Conservation (phyloP, 2,113 vertebrate species). For the Brachirus orientalis region DNA sequence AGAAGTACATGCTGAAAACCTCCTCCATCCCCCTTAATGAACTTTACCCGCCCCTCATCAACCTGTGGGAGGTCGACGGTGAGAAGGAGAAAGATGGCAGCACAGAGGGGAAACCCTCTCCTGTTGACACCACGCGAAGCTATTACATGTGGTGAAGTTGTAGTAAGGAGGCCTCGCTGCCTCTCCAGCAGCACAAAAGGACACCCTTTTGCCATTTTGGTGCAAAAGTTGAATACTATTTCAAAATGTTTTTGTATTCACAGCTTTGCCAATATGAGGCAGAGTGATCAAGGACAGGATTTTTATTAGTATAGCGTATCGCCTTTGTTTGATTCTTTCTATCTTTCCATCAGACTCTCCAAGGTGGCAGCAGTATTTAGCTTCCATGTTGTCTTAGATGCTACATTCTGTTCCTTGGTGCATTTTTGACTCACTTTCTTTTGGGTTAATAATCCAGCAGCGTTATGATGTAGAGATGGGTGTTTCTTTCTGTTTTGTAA, state of each 20-base stretch:
- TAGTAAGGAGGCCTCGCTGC: slow-evolving; percentile 78
- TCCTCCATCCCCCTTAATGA: slow-evolving; percentile 98
- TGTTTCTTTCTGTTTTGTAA: slow-evolving; percentile 77
- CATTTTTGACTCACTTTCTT: slow-evolving; percentile 77
- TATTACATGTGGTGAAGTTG: slow-evolving; percentile 98
- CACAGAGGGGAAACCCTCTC: slow-evolving; percentile 89
- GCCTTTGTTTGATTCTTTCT: slow-evolving; percentile 76
- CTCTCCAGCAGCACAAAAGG: slow-evolving; percentile 77
- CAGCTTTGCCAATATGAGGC: slow-evolving; percentile 91
- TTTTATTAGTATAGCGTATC: slow-evolving; percentile 93
- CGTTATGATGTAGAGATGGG: slow-evolving; percentile 71
- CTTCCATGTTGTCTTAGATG: slow-evolving; percentile 83
- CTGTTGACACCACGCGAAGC: slow-evolving; percentile 97
- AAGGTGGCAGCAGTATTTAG: slow-evolving; percentile 86
- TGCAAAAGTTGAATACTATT: slow-evolving; percentile 85
- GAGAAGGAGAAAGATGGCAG: slow-evolving; percentile 95
- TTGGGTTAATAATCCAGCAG: slow-evolving; percentile 70
- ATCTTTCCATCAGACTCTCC: slow-evolving; percentile 71
- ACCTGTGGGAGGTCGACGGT: slow-evolving; percentile 95
- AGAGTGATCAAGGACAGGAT: slow-evolving; percentile 82
- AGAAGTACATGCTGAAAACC: slow-evolving; percentile 99
- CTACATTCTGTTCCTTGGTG: slow-evolving; percentile 82
- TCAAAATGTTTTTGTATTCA: slow-evolving; percentile 84
- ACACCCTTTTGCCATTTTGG: slow-evolving; percentile 86
- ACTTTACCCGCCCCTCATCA: slow-evolving; percentile 98